Evolutionary conservation across 2,797 vertebrate genomes (phyloP).

Genomic region (Aratinga solstitialis): DNA sequence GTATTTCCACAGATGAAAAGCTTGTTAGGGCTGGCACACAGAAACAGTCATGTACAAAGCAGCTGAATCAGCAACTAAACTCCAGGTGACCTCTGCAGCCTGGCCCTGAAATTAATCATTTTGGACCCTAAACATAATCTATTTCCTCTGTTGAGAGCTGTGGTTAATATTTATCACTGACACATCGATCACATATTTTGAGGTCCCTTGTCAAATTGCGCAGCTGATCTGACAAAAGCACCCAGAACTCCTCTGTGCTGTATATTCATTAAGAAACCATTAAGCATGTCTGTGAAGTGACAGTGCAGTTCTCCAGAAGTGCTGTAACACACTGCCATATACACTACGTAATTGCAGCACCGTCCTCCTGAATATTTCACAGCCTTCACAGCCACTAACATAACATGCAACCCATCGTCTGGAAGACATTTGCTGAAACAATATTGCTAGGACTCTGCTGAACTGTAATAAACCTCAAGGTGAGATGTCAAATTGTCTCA

Average conservation of each 20-base stretch:
- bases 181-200: background rate
- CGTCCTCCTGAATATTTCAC: background rate
- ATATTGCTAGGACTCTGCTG: background rate
- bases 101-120: background rate
- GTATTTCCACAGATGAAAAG: background rate
- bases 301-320: background rate
- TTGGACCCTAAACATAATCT: background rate
- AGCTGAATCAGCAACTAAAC: background rate
- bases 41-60: background rate
- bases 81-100: background rate
- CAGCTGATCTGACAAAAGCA: background rate
- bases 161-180: conserved; percentile 45
- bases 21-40: background rate
- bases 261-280: background rate
- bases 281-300: accelerated
- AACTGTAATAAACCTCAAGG: background rate
- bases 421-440: background rate
- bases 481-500: background rate
- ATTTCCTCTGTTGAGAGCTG: background rate
- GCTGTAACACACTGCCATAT: background rate
- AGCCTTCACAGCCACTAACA: background rate
- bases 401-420: background rate
- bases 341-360: background rate
- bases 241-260: accelerated
- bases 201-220: background rate